A percentile compares a stretch with the other conserved stretches of the same genome.
Conservation (phyloP, 2,888 invertebrate species). For the Microctonus hyperodae region DNA sequence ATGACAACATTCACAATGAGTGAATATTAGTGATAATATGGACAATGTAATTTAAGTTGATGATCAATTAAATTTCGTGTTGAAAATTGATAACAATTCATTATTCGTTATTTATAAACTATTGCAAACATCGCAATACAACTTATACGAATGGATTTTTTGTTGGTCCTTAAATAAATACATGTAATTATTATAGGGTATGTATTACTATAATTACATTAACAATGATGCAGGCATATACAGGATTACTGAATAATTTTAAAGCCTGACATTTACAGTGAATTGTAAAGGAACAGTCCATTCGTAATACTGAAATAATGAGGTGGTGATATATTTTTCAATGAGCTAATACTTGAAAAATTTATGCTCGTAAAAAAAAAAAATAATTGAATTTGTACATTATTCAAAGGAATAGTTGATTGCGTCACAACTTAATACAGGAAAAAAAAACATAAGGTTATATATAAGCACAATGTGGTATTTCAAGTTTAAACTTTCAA, state of each 20-base stretch:
- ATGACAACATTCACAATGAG: slow-evolving; percentile 1
- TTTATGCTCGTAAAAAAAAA: slow-evolving; percentile 31
- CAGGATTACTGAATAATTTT: background rate
- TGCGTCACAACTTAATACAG: slow-evolving; percentile 1
- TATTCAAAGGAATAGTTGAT: slow-evolving; percentile 15
- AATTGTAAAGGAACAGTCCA: background rate
- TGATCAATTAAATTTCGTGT: background rate
- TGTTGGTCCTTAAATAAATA: background rate
- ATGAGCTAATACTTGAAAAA: slow-evolving; percentile 22
- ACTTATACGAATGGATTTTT: no score
- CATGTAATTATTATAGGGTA: background rate
- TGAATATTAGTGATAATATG: slow-evolving; percentile 22
- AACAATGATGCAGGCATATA: background rate
- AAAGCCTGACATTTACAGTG: background rate
- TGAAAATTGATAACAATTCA: background rate
- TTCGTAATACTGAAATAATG: background rate
- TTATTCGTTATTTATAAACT: no score
- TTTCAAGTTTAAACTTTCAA: background rate
- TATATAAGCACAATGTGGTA: background rate
- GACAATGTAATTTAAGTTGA: background rate
- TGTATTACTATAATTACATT: background rate
- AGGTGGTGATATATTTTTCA: background rate
- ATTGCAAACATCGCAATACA: no score
- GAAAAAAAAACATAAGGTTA: slow-evolving; percentile 8
- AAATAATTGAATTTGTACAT: slow-evolving; percentile 32